Base-by-base conservation (phyloP, 2,888 invertebrate genomes). In the Drosophila siamana region DNA sequence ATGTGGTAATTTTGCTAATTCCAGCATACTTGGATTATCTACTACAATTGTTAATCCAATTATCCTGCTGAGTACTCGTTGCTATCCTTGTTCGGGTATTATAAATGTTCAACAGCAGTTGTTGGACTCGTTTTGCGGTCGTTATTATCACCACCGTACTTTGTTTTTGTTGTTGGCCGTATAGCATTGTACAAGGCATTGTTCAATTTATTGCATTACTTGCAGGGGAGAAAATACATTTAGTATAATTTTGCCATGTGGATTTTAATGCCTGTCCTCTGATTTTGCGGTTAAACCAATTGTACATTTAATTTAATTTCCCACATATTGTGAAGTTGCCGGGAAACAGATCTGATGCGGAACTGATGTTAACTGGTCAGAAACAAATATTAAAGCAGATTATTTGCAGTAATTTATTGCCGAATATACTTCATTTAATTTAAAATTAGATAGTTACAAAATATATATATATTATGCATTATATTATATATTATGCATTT, bases 261-360 rank as follows among this genome's bases (percentile, higher is more conserved):
- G 30, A 8, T 38, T 28, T 15, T 36, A 16, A 24, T 33, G 24
- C 43, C 36, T 33, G 33, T 43, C 15, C 41, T 36, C 22, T 24
- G 41, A 51, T 51, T 41, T 43, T 60, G 59, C 11, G 51, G 59
- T 43, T 15, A 50, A 15, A 8, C 28, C 40, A 59, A 59, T 59
- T 59, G 48, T 28, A 41, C 40, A 50, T 40, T 22, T 59, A 13
- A 40, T 57, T 41, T 13, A 7, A 40, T 28, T 40, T 16, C 0
- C 22, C 0, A 0, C 36, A 38, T 15, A 38, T 1, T 33, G 33
- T 33, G 33, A 28, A 41, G 4, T 41, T 11, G 26, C 7, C 7
- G 6, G 26, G 26, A 26, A 26, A 7, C 26, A 26, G 7, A 13
- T 19, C 13, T n/a, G 1, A 7, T n/a, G 2, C 26, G 24, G n/a